Conservation (phyloP, 2,113 vertebrate species). For the Crypturellus undulatus region DNA sequence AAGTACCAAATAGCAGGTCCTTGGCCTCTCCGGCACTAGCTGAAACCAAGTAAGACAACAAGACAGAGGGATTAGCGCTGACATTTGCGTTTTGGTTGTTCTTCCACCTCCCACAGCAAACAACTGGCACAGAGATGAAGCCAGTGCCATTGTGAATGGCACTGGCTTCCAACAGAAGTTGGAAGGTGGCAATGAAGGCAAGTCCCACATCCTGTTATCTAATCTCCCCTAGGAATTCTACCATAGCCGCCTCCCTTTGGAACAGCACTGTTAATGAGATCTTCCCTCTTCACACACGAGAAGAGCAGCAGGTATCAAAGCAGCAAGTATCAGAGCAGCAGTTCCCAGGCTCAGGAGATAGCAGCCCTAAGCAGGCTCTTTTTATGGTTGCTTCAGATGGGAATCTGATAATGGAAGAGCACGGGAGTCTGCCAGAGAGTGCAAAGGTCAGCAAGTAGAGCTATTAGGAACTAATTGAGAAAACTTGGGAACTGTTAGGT, state of each 20-base stretch:
- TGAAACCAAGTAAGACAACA: not conserved
- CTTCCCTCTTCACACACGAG: not conserved
- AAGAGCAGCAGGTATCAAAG: not conserved
- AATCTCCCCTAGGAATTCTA: not conserved
- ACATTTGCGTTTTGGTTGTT: rapidly evolving
- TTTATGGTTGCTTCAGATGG: not conserved
- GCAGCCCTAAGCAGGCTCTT: not conserved
- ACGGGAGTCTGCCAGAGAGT: not conserved
- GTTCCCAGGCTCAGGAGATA: not conserved
- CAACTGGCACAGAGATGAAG: not conserved
- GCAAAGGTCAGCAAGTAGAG: not conserved
- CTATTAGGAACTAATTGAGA: not conserved
- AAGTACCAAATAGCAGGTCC: not conserved
- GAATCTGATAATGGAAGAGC: not conserved
- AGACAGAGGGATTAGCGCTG: not conserved
- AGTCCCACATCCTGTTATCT: not conserved
- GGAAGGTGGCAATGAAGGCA: not conserved
- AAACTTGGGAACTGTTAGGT: not conserved
- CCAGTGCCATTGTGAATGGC: not conserved
- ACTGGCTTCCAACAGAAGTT: not conserved
- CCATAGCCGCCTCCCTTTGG: not conserved
- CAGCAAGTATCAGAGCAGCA: not conserved
- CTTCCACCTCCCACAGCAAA: not conserved
- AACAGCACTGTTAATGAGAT: not conserved
- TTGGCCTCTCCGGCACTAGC: not conserved